Base-by-base conservation (phyloP, 2,797 vertebrate species). In the Sphenopsis melanotis region DNA sequence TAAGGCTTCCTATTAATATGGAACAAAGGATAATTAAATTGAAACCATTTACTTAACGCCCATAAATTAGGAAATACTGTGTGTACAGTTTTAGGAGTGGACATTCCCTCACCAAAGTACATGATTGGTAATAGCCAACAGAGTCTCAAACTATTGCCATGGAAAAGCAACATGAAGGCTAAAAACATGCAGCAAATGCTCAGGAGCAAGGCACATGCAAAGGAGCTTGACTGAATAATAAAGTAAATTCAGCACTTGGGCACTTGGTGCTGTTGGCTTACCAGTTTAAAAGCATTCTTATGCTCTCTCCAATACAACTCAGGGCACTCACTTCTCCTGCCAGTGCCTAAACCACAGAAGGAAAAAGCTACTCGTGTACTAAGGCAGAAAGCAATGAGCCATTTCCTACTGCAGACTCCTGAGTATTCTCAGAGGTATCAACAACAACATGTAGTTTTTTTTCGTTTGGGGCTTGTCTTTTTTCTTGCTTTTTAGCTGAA, bases 141-240 rank as follows among this genome's bases (percentile, higher is more conserved):
- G 0, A 49, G 29, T 53, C 27, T 80, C 82, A 64, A 11, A 42
- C 22, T 34, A 26, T 41, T 89, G 37, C 68, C 34, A 44, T 6
- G 42, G 76, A 78, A 46, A 92, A 72, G 12, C 36, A 80, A 23
- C 20, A 68, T 10, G 24, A 39, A 83, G 15, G 65, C 20, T 53
- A 42, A 64, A 94, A 75, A 46, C 50, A 50, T 5, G 32, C 34
- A 78, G 24, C 53, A 68, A 87, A 60, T 18, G 15, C 56, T 85
- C 24, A 21, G 4, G 2, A 59, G 12, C 30, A 66, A 78, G 27
- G 59, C 77, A 85, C 20, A 60, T 4, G 46, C 75, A 71, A 82
- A 89, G 36, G 42, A 75, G 49, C 17, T 37, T 0, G 0, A 52
- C 0, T 24, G 44, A 77, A 32, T 19, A 53, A 74, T 19, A 22